Evolutionary conservation across 2,113 vertebrate genomes (phyloP).

Genomic region (Nothoprocta pentlandii): DNA sequence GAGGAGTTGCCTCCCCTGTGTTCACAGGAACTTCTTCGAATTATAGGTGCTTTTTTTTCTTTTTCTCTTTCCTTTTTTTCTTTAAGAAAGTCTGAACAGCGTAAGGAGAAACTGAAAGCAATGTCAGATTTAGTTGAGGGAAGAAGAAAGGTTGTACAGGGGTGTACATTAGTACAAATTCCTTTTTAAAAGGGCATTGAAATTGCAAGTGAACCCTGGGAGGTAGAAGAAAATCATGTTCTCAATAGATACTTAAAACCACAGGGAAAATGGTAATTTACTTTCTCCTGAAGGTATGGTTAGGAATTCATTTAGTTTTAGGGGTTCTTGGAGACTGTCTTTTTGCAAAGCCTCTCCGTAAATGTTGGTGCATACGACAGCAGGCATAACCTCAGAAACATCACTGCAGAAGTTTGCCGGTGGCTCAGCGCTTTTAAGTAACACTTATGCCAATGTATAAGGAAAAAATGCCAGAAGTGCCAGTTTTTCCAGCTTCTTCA

Average conservation of each 20-base stretch:
- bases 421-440: neutral
- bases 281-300: neutral
- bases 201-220: neutral
- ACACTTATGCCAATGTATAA: neutral
- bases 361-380: no score
- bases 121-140: neutral
- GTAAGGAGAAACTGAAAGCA: neutral
- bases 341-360: neutral
- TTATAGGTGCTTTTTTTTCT: neutral
- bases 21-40: neutral
- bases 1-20: conserved; percentile 9
- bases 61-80: neutral
- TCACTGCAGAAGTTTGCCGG: neutral
- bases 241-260: neutral
- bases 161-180: neutral
- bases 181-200: neutral
- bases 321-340: neutral
- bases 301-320: neutral
- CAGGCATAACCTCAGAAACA: neutral
- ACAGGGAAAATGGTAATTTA: neutral
- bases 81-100: neutral
- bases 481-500: neutral
- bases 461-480: neutral
- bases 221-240: neutral
- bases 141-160: neutral